Percentiles rank a stretch among this genome's conserved stretches.
These are phyloP conservation scores for Drosophila sucinea DNA, from an alignment of 1,140 invertebrate species.

Conservation along the genomic window DNA sequence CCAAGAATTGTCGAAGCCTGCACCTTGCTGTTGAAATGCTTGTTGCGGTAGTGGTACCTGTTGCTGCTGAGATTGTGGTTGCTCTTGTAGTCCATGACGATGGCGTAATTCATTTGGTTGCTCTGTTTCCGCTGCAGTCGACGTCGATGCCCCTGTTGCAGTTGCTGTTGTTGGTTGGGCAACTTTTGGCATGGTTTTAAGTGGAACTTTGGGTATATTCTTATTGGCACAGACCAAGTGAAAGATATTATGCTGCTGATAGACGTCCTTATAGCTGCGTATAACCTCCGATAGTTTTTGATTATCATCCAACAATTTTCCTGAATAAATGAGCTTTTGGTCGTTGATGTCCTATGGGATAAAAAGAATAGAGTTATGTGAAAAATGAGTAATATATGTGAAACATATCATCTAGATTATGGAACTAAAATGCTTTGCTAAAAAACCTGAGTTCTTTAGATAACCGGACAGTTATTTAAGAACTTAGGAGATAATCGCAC, in stretches of 20 bases:
- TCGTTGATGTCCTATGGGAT: conserved; percentile 86
- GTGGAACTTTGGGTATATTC: conserved; percentile 62
- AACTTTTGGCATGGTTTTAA: conserved; percentile 50
- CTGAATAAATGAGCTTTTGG: conserved; percentile 95
- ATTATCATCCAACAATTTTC: conserved; percentile 91
- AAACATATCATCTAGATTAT: too few relatives aligned
- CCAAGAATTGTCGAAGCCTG: conserved; percentile 35
- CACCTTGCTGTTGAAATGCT: conserved; percentile 6
- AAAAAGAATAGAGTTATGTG: not conserved
- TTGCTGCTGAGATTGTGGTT: conserved; percentile 38
- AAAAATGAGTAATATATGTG: too few relatives aligned
- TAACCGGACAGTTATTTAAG: too few relatives aligned
- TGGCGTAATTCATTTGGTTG: conserved; percentile 6
- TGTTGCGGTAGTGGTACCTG: conserved; percentile 20
- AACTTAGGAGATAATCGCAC: too few relatives aligned
- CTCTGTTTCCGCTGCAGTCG: not conserved
- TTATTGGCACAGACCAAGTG: conserved; percentile 90
- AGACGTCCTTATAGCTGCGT: conserved; percentile 87
- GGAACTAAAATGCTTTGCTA: too few relatives aligned
- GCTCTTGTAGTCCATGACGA: conserved; percentile 24
- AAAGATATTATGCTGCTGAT: conserved; percentile 89
- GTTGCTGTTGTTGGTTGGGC: conserved; percentile 7
- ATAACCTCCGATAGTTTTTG: conserved; percentile 91
- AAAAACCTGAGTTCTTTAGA: too few relatives aligned
- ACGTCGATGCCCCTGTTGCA: conserved; percentile 78